Evolutionary conservation across 2,888 invertebrate species (phyloP).

Genomic region (Clunio marinus): DNA sequence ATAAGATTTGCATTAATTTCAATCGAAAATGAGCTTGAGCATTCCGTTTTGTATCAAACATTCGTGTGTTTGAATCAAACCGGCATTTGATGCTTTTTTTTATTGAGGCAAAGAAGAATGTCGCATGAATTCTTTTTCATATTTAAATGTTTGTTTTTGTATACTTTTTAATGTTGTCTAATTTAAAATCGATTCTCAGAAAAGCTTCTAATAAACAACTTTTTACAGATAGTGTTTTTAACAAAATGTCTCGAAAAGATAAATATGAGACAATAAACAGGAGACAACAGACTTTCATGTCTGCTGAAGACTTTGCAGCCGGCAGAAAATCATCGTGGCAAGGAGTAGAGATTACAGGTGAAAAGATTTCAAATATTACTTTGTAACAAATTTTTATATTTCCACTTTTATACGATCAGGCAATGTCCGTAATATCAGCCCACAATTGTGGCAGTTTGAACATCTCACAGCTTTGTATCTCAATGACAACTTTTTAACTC

Average conservation of each 20-base stretch:
- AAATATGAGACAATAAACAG: constrained; percentile 80
- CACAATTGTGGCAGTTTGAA: constrained; percentile 82
- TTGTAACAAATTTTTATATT: not conserved
- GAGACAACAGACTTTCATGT: constrained; percentile 86
- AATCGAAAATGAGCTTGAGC: too few species aligned
- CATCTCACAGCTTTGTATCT: constrained; percentile 93
- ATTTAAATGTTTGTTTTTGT: too few species aligned
- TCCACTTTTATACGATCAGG: constrained; percentile 59
- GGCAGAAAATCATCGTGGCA: constrained; percentile 92
- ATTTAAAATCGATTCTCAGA: too few species aligned
- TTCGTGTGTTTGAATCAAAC: too few species aligned
- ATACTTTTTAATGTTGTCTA: too few species aligned
- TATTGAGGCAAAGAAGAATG: too few species aligned
- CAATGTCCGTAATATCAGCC: constrained; percentile 89
- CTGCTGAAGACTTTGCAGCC: constrained; percentile 84
- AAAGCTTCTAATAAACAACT: too few species aligned
- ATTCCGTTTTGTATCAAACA: too few species aligned
- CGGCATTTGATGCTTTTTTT: not conserved
- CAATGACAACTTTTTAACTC: constrained; percentile 89
- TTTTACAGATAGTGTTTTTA: constrained; percentile 34
- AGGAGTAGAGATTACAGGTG: constrained; percentile 80
- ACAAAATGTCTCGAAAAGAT: constrained; percentile 72
- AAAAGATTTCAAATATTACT: not conserved
- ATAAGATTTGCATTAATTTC: too few species aligned
- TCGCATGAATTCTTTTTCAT: too few species aligned